Evolutionary conservation across 1,140 invertebrate species (phyloP).

Genomic region (Agrypnia vestita): DNA sequence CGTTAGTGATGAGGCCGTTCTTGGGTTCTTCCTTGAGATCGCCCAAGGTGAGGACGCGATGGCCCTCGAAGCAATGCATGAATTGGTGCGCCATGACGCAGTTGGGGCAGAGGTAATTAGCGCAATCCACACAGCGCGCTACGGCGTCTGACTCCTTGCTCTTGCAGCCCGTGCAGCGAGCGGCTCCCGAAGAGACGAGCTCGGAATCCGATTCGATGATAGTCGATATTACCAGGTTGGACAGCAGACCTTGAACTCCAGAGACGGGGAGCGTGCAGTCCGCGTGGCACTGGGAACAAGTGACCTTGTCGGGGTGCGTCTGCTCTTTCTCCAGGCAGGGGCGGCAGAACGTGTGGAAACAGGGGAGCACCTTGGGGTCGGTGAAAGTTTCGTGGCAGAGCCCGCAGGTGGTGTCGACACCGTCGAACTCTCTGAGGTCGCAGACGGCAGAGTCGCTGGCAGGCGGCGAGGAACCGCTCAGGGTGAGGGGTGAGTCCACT

Average conservation of each 20-base stretch:
- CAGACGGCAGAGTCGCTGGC: slow-evolving; percentile 86
- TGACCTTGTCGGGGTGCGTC: slow-evolving; percentile 84
- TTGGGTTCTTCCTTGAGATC: slow-evolving; percentile 75
- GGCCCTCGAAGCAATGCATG: slow-evolving; percentile 98
- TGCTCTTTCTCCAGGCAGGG: slow-evolving; percentile 83
- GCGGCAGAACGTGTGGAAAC: slow-evolving; percentile 89
- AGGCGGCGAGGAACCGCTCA: slow-evolving; percentile 87
- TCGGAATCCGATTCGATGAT: slow-evolving; percentile 73
- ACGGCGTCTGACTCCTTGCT: slow-evolving; percentile 89
- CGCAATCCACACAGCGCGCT: slow-evolving; percentile 94
- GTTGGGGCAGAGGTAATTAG: slow-evolving; percentile 94
- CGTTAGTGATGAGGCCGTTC: slow-evolving; percentile 62
- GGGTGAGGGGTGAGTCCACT: slow-evolving; percentile 83
- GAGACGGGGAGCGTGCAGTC: slow-evolving; percentile 77
- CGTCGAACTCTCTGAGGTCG: slow-evolving; percentile 75
- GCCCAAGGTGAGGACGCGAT: slow-evolving; percentile 87
- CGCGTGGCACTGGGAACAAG: slow-evolving; percentile 86
- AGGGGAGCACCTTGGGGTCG: slow-evolving; percentile 83
- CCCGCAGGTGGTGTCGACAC: slow-evolving; percentile 80
- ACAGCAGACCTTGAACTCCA: slow-evolving; percentile 78
- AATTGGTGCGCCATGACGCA: slow-evolving; percentile 98
- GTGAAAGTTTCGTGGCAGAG: slow-evolving; percentile 86
- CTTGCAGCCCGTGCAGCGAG: slow-evolving; percentile 90
- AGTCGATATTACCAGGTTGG: slow-evolving; percentile 79
- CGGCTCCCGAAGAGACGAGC: slow-evolving; percentile 70